These are phyloP conservation scores for Athripsodes cinereus DNA, from an alignment of 2,888 invertebrate species.

Conservation along the genomic window DNA sequence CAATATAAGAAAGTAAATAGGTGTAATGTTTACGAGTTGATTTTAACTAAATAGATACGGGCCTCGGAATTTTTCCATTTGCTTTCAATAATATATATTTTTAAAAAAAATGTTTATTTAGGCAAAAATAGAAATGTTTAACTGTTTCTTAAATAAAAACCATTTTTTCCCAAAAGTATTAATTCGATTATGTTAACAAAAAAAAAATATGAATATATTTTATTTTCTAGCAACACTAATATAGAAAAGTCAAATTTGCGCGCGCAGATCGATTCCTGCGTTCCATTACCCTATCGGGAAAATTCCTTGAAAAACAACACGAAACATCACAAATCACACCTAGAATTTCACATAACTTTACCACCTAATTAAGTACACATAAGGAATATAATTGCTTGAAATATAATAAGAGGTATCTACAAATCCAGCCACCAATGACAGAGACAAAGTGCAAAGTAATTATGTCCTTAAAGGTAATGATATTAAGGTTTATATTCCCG, in stretches of 20 bases:
- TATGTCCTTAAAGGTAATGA: neutral
- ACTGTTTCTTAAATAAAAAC: too few species aligned
- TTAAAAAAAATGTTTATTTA: too few species aligned
- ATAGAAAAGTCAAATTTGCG: constrained; percentile 18
- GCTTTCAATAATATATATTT: too few species aligned
- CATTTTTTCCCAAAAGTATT: too few species aligned
- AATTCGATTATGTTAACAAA: too few species aligned
- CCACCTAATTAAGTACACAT: neutral
- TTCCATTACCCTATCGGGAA: constrained; percentile 17
- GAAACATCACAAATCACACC: constrained; percentile 6
- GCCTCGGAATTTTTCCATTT: too few species aligned
- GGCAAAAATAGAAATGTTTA: too few species aligned
- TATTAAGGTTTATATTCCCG: neutral
- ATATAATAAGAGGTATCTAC: neutral
- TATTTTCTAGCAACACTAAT: too few species aligned
- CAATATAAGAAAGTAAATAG: too few species aligned
- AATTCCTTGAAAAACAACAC: neutral
- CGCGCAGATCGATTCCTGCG: constrained; percentile 25
- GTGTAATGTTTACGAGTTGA: too few species aligned
- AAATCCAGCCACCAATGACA: neutral
- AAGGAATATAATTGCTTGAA: neutral
- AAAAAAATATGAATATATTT: neutral
- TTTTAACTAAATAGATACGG: too few species aligned
- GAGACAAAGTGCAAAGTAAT: neutral
- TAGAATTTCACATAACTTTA: neutral